Evolutionary conservation across 2,888 invertebrate species (phyloP).

Genomic region (Hartigia nigra): DNA sequence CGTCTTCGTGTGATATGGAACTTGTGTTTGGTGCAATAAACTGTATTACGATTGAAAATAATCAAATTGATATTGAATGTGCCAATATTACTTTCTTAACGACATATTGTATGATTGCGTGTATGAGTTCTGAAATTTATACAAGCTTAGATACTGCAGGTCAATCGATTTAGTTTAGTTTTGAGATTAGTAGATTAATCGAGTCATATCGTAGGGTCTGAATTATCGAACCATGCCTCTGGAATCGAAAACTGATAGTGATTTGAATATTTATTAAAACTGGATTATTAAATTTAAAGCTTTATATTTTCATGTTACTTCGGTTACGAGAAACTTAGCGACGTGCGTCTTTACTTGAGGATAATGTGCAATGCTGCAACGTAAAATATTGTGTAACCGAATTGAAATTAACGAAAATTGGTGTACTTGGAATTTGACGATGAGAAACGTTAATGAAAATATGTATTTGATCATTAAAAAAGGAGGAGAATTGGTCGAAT

Average conservation of each 20-base stretch:
- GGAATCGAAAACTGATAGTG: background rate
- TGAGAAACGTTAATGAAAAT: background rate
- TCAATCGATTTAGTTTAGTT: background rate
- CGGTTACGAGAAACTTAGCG: background rate
- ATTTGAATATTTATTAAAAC: background rate
- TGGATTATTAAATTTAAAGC: background rate
- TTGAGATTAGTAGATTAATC: background rate
- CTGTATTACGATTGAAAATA: conserved; percentile 37
- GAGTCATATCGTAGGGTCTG: background rate
- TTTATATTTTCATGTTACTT: background rate
- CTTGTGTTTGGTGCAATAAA: background rate
- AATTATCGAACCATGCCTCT: background rate
- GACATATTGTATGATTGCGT: background rate
- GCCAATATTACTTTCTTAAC: conserved; percentile 17
- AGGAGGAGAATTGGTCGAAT: too few relatives aligned
- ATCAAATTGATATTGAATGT: conserved; percentile 27
- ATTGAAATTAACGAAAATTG: background rate
- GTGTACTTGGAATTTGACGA: background rate
- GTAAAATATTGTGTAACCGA: background rate
- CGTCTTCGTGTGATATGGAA: background rate
- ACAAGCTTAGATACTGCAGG: too few relatives aligned
- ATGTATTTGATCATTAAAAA: background rate
- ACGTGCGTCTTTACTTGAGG: background rate
- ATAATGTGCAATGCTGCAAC: background rate
- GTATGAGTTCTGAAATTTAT: too few relatives aligned